A percentile compares a stretch with the other conserved stretches of the same genome.
phyloP scores from a whole-genome alignment of 2,797 vertebrate genomes.

The Oreonectes daqikongensis region DNA sequence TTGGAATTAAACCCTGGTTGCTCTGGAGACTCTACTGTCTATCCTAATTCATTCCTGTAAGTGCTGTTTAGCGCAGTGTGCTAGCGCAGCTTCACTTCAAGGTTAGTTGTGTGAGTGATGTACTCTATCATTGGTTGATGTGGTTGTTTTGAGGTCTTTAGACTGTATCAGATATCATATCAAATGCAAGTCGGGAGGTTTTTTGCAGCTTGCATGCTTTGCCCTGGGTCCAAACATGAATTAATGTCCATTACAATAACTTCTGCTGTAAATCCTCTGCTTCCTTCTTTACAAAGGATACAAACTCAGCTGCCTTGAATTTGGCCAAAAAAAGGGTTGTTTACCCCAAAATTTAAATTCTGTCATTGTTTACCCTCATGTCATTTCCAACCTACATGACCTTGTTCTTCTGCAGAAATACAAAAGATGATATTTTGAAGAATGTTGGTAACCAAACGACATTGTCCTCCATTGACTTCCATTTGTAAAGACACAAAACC shows the following conservation, averaged over 20 bases:
- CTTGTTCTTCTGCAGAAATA: too few species aligned
- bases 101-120: neutral
- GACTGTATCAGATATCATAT: neutral
- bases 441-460: too few species aligned
- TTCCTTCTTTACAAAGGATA: too few species aligned
- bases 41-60: neutral
- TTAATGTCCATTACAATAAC: neutral
- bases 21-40: slow-evolving; percentile 18
- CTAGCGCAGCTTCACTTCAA: slow-evolving; percentile 4
- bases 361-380: too few species aligned
- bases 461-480: too few species aligned
- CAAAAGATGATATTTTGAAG: too few species aligned
- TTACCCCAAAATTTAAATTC: too few species aligned
- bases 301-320: too few species aligned
- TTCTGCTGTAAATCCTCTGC: neutral
- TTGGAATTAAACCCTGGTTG: slow-evolving; percentile 40
- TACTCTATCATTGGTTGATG: neutral
- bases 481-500: too few species aligned
- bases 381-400: too few species aligned
- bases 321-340: too few species aligned
- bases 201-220: neutral
- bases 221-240: neutral
- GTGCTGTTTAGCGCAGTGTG: neutral
- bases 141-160: neutral
- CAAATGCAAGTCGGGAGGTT: neutral